Evolutionary conservation across 2,888 invertebrate genomes (phyloP).

Genomic region (Eudasyphora cyanicolor): DNA sequence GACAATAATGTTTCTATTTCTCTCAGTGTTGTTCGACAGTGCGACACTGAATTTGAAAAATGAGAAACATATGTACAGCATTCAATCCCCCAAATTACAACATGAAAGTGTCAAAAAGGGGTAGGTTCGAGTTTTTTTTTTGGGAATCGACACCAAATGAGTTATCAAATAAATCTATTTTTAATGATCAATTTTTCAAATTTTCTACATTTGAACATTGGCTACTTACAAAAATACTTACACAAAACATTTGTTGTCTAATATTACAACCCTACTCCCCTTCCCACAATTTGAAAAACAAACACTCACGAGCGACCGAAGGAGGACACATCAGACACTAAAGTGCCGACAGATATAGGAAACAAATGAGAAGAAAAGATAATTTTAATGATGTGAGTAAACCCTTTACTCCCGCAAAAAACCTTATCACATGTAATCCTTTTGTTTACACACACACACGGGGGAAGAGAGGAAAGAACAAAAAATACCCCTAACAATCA

Average conservation of each 20-base stretch:
- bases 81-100: not conserved
- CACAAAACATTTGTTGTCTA: constrained; percentile 8
- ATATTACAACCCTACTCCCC: not conserved
- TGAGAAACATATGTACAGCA: not conserved
- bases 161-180: constrained; percentile 20
- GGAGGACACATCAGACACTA: not conserved
- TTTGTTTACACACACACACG: not conserved
- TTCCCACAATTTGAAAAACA: not conserved
- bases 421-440: not conserved
- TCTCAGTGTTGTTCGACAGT: not conserved
- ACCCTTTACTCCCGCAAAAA: constrained; percentile 12
- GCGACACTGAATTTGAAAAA: constrained; percentile 11
- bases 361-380: not conserved
- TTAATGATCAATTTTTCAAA: constrained; percentile 12
- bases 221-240: not conserved
- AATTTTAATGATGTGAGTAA: constrained; percentile 1
- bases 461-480: not conserved
- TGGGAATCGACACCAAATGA: not conserved
- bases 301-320: not conserved
- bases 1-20: no score
- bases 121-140: constrained; percentile 24
- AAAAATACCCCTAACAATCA: not conserved
- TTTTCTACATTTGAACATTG: not conserved
- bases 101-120: constrained; percentile 60
- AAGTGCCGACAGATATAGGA: not conserved